Evolutionary conservation across 2,113 vertebrate genomes (phyloP).

Genomic region (Lophius piscatorius): DNA sequence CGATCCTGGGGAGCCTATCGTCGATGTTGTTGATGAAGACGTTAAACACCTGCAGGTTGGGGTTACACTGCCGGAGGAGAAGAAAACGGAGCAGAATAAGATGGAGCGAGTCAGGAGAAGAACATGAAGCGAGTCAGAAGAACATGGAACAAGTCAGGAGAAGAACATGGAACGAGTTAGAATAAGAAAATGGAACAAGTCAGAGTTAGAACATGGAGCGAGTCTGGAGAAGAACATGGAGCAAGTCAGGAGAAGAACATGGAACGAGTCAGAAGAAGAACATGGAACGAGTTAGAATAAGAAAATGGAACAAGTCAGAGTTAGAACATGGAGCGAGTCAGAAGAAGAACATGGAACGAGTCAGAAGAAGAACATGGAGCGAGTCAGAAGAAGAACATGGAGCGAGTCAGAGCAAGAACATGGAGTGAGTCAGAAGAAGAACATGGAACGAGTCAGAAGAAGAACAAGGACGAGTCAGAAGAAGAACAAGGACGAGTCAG

Average conservation of each 20-base stretch:
- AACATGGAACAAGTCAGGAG: conserved; percentile 1
- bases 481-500: no score
- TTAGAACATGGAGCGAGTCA: background rate
- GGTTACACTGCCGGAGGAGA: conserved; percentile 83
- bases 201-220: conserved; percentile 18
- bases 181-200: background rate
- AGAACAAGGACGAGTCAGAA: background rate
- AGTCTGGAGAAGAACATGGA: no score
- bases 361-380: background rate
- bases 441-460: background rate
- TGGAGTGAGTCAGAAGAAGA: background rate
- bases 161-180: background rate
- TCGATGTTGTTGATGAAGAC: conserved; percentile 94
- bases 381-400: conserved; percentile 8
- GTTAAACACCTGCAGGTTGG: conserved; percentile 94
- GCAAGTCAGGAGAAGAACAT: no score
- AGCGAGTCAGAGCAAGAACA: background rate
- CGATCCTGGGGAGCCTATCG: conserved; percentile 89
- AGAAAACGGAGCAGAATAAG: background rate
- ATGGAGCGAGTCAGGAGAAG: background rate
- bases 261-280: no score
- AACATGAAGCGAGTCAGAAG: background rate
- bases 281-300: no score
- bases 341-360: background rate
- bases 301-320: no score